Base-by-base conservation (phyloP, 2,797 vertebrate species). In the Paramormyrops hopkinsi region DNA sequence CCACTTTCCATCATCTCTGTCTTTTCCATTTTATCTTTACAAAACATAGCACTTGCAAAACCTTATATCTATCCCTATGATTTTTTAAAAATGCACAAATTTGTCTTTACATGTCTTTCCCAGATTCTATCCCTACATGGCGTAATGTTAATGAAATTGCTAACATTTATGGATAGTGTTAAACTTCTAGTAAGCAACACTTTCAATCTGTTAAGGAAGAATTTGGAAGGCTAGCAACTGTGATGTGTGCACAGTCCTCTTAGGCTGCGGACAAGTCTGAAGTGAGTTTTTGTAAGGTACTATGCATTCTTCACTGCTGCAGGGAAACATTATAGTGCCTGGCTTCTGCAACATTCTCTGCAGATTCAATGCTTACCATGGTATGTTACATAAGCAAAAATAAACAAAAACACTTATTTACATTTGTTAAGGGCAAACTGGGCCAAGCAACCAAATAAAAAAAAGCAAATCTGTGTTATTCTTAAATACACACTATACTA, bases 381-480 rank as follows among this genome's bases (percentile, higher is more conserved):
- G 46, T 50, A 54, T 54, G 11, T 86, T 51, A 86, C 54, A 48
- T 53, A 86, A 54, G 22, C 11, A 51, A 25, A 33, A 86, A 86
- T 53, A 86, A 86, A 86, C 48, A 84, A 84, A 84, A 84, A 51
- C 82, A 84, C 82, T 22, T 84, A 50, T 84, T 84, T 50, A 86
- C 48, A 25, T 53, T 86, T 86, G 48, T 51, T 29, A 29, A 53
- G 50, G 29, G 29, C 11, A 86, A 86, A 51, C 83, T 51, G 50
- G 50, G 83, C 46, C 83, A 51, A 48, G 48, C 48, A 29, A 51
- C 22, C 33, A 85, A 25, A 48, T 25, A 6, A 25, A 51, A 4
- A 46, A 46, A 22, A 84, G 25, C n/a, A 48, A 4, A 22, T 48
- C 9, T 53, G 48, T 86, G 19, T 51, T 51, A 51, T 53, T 86